These are phyloP conservation scores for Bombylius major DNA, from an alignment of 2,888 invertebrate genomes.

Conservation along the genomic window DNA sequence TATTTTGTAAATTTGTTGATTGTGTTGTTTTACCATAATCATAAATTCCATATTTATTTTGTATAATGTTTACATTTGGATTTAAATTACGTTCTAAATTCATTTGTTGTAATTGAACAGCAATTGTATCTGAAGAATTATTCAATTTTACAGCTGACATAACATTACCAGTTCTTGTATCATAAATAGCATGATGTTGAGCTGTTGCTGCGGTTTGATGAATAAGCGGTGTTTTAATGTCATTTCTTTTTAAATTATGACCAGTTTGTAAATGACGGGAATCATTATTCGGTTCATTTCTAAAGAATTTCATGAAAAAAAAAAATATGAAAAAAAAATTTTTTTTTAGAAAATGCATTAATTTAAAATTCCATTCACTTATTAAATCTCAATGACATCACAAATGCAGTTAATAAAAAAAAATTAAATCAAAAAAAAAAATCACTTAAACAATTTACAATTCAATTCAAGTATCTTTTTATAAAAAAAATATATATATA, in stretches of 20 bases:
- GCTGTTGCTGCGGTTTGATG: constrained; percentile 30
- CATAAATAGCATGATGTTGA: constrained; percentile 41
- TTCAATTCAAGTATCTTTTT: too few species aligned
- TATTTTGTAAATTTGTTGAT: constrained; percentile 26
- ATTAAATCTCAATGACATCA: too few species aligned
- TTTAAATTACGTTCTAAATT: constrained; percentile 17
- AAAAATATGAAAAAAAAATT: not conserved
- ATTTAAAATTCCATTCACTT: too few species aligned
- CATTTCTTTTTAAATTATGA: constrained; percentile 37
- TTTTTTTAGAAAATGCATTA: too few species aligned
- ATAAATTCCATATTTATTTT: constrained; percentile 18
- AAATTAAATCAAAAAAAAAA: too few species aligned
- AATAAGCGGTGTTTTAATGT: constrained; percentile 31
- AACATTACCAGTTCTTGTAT: constrained; percentile 38
- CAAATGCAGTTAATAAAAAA: too few species aligned
- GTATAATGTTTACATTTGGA: constrained; percentile 1
- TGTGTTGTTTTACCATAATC: constrained; percentile 36
- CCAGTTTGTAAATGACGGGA: constrained; percentile 41
- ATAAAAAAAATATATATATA: too few species aligned
- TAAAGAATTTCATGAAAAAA: constrained; percentile 26
- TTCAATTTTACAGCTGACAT: constrained; percentile 29
- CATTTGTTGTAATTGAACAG: constrained; percentile 21
- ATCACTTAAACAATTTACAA: too few species aligned
- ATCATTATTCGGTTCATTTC: constrained; percentile 44
- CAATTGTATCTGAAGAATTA: constrained; percentile 11